Base-by-base conservation (phyloP, 1,140 invertebrate genomes). In the Heliothis virescens region DNA sequence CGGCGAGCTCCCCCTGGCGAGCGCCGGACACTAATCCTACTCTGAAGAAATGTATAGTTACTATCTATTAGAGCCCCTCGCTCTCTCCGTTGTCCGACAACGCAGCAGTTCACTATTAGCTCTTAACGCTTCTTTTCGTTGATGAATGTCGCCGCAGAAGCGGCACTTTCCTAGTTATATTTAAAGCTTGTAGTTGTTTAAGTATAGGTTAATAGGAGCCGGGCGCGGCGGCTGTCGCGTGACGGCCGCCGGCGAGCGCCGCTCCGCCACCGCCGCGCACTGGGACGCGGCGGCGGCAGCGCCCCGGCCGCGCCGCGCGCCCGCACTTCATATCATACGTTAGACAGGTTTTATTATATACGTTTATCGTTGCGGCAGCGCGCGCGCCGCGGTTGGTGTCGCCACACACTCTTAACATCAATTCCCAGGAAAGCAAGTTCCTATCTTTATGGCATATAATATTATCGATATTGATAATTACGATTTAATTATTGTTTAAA, bases 351-450 rank as follows among this genome's bases (percentile, higher is more conserved):
- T 94, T 93, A 93, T 92, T 92, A 93, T 92, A 91, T 93, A 92
- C 92, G 91, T 93, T 91, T 92, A 92, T 89, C 91, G 92, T 91
- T 89, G 91, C 90, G 92, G 85, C 80, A 71, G 81, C 87, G 75
- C 88, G 89, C 87, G 87, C 83, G 78, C 80, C 85, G 93, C 91
- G 92, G 87, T 89, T 91, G 88, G 91, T 83, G 85, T 88, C 88
- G 80, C 74, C 81, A 67, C 81, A 79, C 86, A 80, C 83, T 87
- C 86, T 88, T 90, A 95, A 87, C 94, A 95, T 94, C 94, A 87
- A 92, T 92, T 94, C 95, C 95, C 95, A 96, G 96, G 95, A 95
- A 96, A 96, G 95, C 96, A 96, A 96, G 96, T 96, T 96, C 96
- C 96, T 96, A 96, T 96, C 94, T 95, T 95, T 95, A 95, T 95